phyloP scores from a whole-genome alignment of 1,140 invertebrate genomes.

The Aricia agestis region DNA sequence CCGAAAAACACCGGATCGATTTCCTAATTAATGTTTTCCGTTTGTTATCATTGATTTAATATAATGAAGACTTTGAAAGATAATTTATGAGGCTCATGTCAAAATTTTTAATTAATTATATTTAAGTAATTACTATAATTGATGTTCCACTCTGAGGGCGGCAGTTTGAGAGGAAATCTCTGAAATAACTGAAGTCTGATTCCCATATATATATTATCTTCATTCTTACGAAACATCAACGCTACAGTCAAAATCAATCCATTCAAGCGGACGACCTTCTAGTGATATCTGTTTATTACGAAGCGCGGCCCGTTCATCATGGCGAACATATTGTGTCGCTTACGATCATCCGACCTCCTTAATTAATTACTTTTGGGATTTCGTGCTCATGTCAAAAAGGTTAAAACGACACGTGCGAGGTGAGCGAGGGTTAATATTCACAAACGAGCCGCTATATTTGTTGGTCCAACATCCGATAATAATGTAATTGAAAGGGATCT shows the following conservation, averaged over 20 bases:
- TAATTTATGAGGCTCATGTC: too few species aligned
- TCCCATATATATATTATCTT: too few species aligned
- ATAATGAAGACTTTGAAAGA: too few species aligned
- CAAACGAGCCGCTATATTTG: conserved; percentile 11
- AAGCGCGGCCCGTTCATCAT: conserved; percentile 22
- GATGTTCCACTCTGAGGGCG: too few species aligned
- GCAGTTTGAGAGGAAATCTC: too few species aligned
- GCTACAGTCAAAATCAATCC: background rate
- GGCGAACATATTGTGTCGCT: conserved; percentile 26
- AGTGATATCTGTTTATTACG: conserved; percentile 23
- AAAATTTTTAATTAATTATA: too few species aligned
- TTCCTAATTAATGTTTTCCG: too few species aligned
- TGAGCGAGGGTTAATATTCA: conserved; percentile 1
- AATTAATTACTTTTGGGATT: conserved; percentile 33
- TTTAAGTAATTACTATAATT: too few species aligned
- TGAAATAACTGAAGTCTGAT: too few species aligned
- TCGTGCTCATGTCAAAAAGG: conserved; percentile 25
- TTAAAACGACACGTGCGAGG: conserved; percentile 24
- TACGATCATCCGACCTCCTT: conserved; percentile 27
- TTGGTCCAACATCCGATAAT: background rate
- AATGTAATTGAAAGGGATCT: conserved; percentile 13
- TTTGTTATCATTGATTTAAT: too few species aligned
- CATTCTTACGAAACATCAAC: background rate
- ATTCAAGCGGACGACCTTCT: background rate
- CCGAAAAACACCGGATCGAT: too few species aligned